These are phyloP conservation scores for Notarius quadriscutis DNA, from an alignment of 2,113 vertebrate species.

Conservation along the genomic window DNA sequence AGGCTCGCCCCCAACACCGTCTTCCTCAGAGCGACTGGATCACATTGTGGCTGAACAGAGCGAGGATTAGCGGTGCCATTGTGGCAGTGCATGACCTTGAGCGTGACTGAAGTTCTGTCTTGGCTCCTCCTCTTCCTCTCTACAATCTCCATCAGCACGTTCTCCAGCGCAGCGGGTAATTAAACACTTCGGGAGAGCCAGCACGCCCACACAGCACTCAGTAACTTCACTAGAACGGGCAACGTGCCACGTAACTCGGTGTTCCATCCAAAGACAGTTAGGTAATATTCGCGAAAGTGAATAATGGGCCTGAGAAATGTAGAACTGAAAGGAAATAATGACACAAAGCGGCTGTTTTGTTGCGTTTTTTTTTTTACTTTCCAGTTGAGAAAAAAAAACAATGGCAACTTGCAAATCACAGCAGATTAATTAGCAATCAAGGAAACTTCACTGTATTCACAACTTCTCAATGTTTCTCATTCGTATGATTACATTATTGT, in stretches of 20 bases:
- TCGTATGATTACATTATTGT: neutral
- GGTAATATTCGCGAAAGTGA: neutral
- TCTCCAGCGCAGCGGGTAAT: conserved; percentile 67
- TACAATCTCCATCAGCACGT: conserved; percentile 61
- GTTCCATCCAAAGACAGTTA: conserved; percentile 6
- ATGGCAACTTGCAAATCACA: neutral
- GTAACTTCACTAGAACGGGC: conserved; percentile 15
- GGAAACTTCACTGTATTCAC: neutral
- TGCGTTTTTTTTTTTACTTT: no score
- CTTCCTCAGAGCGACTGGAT: conserved; percentile 68
- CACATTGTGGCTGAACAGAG: conserved; percentile 65
- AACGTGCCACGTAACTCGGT: neutral
- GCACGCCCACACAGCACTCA: conserved; percentile 60
- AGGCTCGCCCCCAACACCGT: conserved; percentile 55
- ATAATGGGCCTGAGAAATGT: neutral
- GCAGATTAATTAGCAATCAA: neutral
- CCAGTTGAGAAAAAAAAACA: no score
- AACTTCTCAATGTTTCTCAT: neutral
- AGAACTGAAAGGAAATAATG: neutral
- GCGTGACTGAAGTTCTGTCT: conserved; percentile 65
- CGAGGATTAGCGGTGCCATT: conserved; percentile 74
- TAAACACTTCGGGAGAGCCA: conserved; percentile 60
- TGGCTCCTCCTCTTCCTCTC: conserved; percentile 40
- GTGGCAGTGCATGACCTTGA: conserved; percentile 79
- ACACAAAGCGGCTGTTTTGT: neutral